phyloP scores from a whole-genome alignment of 1,140 invertebrate genomes.

The Batillaria attramentaria region DNA sequence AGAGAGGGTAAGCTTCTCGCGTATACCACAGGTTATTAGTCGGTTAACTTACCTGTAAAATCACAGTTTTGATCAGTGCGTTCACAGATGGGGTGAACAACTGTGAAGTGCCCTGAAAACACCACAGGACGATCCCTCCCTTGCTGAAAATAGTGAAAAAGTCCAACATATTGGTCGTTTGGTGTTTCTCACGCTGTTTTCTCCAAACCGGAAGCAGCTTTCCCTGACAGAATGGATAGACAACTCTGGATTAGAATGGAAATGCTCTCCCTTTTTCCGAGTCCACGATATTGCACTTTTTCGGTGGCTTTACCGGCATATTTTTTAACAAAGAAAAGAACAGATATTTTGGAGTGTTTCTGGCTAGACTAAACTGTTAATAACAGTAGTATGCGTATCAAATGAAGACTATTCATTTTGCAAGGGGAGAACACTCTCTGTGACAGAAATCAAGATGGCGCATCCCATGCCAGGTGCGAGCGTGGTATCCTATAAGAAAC shows the following conservation, averaged over 20 bases:
- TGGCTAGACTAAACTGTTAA: background rate
- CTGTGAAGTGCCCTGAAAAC: conserved; percentile 93
- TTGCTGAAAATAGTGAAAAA: conserved; percentile 99
- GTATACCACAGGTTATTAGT: no score
- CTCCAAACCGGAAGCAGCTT: background rate
- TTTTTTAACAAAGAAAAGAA: background rate
- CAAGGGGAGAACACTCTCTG: no score
- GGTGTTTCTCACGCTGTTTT: background rate
- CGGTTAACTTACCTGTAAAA: conserved; percentile 94
- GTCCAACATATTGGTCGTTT: conserved; percentile 90
- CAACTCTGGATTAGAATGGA: background rate
- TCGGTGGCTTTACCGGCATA: background rate
- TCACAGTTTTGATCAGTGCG: conserved; percentile 94
- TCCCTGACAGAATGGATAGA: background rate
- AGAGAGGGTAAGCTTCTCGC: no score
- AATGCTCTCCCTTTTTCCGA: no score
- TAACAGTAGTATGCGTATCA: background rate
- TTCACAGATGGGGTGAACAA: conserved; percentile 95
- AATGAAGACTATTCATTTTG: no score
- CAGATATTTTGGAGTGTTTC: background rate
- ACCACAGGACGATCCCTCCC: conserved; percentile 99
- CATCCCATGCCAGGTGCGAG: no score
- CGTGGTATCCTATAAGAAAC: no score
- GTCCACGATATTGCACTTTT: no score
- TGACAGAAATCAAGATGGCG: no score